Percentiles rank a stretch among this genome's conserved stretches.
These are phyloP conservation scores for Melangyna quadrimaculata DNA, from an alignment of 2,888 invertebrate species.

Conservation along the genomic window DNA sequence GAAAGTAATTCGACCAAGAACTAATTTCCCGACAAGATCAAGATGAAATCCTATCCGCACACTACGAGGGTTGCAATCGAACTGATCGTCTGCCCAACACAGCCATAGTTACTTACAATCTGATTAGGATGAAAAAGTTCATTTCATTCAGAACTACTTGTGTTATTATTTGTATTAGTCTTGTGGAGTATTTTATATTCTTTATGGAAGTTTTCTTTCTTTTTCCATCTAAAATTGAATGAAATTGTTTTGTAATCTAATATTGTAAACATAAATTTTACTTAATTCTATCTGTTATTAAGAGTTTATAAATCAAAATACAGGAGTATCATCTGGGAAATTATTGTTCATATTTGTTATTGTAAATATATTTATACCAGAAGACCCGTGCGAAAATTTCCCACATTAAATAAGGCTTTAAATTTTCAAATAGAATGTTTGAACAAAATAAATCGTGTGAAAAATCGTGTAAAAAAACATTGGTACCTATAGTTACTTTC, in stretches of 20 bases:
- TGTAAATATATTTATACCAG: no score
- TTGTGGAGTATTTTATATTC: background rate
- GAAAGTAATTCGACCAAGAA: background rate
- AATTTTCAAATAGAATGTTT: no score
- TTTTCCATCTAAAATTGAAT: background rate
- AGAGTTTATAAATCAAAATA: background rate
- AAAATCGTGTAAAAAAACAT: no score
- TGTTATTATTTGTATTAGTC: background rate
- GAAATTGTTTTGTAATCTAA: no score
- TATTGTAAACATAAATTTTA: no score
- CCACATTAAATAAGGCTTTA: no score
- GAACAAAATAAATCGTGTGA: no score
- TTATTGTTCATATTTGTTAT: background rate
- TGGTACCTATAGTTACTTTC: no score
- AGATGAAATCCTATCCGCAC: slow-evolving; percentile 22
- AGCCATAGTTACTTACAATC: slow-evolving; percentile 2
- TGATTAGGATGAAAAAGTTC: background rate
- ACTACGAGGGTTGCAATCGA: slow-evolving; percentile 45
- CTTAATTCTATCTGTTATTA: background rate
- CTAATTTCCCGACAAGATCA: background rate
- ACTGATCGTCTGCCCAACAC: slow-evolving; percentile 41
- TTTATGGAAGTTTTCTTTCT: background rate
- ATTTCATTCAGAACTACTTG: slow-evolving; percentile 19
- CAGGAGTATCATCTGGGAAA: background rate
- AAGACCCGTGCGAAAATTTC: no score